Conservation (phyloP, 2,888 invertebrate species). For the Drosophila neutralis region DNA sequence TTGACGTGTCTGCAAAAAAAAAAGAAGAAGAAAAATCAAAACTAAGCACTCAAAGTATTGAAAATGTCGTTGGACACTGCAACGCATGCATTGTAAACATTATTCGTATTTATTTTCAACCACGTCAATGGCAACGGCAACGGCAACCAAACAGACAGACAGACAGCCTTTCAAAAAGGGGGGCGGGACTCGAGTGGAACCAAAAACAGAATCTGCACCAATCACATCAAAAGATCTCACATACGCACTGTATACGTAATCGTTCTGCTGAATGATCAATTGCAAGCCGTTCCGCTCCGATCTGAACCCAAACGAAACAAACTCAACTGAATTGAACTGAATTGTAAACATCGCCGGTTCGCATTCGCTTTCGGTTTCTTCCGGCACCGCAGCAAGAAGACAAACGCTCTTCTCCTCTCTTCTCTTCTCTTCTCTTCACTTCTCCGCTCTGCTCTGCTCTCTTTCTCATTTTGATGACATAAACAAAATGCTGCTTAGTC, state of each 20-base stretch:
- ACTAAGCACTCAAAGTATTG: conserved; percentile 30
- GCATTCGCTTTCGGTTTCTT: conserved; percentile 65
- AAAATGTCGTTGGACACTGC: conserved; percentile 22
- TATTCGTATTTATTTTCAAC: conserved; percentile 52
- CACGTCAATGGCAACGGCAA: conserved; percentile 62
- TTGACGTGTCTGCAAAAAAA: conserved; percentile 22
- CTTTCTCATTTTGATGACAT: conserved; percentile 51
- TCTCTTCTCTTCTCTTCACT: conserved; percentile 17
- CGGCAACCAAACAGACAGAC: neutral
- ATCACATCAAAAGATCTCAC: conserved; percentile 30
- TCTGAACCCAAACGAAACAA: conserved; percentile 11
- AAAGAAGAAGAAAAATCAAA: conserved; percentile 9
- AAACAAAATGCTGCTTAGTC: conserved; percentile 58
- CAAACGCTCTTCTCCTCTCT: conserved; percentile 20
- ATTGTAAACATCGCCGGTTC: conserved; percentile 19
- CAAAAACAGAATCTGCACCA: conserved; percentile 33
- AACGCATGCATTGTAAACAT: conserved; percentile 15
- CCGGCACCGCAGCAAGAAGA: conserved; percentile 34
- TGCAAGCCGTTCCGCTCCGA: conserved; percentile 6
- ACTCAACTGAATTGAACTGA: conserved; percentile 15
- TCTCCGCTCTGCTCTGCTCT: conserved; percentile 3
- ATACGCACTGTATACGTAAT: conserved; percentile 1
- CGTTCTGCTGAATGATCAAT: conserved; percentile 17
- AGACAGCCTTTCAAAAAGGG: conserved; percentile 3
- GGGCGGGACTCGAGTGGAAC: conserved; percentile 24